A percentile compares a stretch with the other conserved stretches of the same genome.
These are phyloP conservation scores for Notolepis coatsorum DNA, from an alignment of 2,797 vertebrate genomes.

Conservation along the genomic window DNA sequence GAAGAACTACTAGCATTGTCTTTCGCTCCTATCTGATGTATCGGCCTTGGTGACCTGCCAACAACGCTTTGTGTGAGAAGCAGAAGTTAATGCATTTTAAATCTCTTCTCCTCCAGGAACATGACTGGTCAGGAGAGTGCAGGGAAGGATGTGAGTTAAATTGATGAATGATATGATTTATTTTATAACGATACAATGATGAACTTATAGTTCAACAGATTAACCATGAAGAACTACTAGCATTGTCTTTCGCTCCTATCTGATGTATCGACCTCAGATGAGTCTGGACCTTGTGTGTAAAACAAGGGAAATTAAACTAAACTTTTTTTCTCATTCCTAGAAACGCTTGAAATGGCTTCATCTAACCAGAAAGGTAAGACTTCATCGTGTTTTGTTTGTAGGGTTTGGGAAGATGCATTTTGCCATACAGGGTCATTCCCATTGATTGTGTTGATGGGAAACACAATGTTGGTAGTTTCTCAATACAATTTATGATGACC, in stretches of 20 bases:
- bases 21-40: conserved; percentile 82
- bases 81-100: too few relatives aligned
- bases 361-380: too few relatives aligned
- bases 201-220: conserved; percentile 91
- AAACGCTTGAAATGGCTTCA: too few relatives aligned
- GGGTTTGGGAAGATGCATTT: too few relatives aligned
- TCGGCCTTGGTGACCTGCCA: neutral
- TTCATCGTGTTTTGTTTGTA: too few relatives aligned
- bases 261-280: conserved; percentile 84
- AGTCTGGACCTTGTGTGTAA: too few relatives aligned
- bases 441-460: too few relatives aligned
- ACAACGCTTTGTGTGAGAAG: neutral
- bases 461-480: too few relatives aligned
- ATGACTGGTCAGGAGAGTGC: neutral
- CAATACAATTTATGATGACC: too few relatives aligned
- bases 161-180: neutral
- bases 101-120: neutral
- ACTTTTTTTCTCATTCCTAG: too few relatives aligned
- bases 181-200: conserved; percentile 78
- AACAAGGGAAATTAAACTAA: too few relatives aligned
- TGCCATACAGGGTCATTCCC: too few relatives aligned
- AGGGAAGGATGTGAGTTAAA: neutral
- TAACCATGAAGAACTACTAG: conserved; percentile 68
- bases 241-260: conserved; percentile 87
- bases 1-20: conserved; percentile 60